These are phyloP conservation scores for Patella caerulea DNA, from an alignment of 2,888 invertebrate species.

Conservation along the genomic window DNA sequence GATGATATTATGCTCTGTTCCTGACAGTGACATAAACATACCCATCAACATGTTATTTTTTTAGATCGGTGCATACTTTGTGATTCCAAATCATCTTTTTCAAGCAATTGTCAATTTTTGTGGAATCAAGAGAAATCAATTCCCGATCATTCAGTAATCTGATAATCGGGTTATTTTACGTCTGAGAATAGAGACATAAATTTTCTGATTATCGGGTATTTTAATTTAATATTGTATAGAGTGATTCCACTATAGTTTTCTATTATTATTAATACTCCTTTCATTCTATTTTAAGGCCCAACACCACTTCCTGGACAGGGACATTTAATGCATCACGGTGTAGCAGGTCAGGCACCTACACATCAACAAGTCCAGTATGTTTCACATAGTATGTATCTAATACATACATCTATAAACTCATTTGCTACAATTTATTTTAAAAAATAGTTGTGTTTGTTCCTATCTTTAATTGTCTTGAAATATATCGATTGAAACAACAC, in stretches of 20 bases:
- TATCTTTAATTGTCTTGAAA: too few species aligned
- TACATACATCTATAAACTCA: too few species aligned
- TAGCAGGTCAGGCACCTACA: not conserved
- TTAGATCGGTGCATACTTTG: not conserved
- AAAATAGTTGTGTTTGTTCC: too few species aligned
- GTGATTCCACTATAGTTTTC: not conserved
- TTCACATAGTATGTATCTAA: not conserved
- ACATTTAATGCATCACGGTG: slow-evolving; percentile 24
- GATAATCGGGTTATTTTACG: too few species aligned
- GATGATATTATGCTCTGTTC: too few species aligned
- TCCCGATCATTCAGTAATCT: not conserved
- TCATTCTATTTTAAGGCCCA: slow-evolving; percentile 2
- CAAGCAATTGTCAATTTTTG: not conserved
- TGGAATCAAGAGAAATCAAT: not conserved
- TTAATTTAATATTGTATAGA: too few species aligned
- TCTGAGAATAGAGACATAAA: too few species aligned
- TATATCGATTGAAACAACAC: too few species aligned
- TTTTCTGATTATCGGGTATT: too few species aligned
- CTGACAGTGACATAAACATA: too few species aligned
- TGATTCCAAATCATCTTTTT: not conserved
- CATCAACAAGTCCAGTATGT: slow-evolving; percentile 3
- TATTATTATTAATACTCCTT: not conserved
- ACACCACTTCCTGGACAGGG: slow-evolving; percentile 23
- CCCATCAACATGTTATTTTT: too few species aligned
- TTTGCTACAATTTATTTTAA: too few species aligned